These are phyloP conservation scores for Nothocercus nigrocapillus DNA, from an alignment of 2,113 vertebrate genomes.

Conservation along the genomic window DNA sequence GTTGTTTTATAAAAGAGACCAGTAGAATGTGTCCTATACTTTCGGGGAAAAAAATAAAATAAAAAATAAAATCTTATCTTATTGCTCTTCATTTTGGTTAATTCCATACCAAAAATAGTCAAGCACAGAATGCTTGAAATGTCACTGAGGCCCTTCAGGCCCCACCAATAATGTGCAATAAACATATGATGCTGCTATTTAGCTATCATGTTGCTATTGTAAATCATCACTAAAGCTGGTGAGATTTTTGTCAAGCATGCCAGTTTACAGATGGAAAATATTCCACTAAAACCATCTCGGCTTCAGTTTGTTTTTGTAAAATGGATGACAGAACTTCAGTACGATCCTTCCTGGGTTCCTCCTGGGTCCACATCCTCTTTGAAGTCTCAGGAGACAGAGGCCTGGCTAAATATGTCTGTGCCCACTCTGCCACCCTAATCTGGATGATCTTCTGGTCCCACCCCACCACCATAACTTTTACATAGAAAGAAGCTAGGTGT, in stretches of 20 bases:
- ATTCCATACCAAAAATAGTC: background rate
- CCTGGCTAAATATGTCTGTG: background rate
- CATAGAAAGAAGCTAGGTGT: background rate
- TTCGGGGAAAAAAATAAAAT: background rate
- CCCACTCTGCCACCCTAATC: fast-evolving
- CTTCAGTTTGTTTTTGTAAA: background rate
- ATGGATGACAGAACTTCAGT: background rate
- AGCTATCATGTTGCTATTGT: background rate
- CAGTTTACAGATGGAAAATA: background rate
- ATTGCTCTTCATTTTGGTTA: background rate
- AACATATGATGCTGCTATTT: background rate
- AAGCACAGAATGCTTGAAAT: background rate
- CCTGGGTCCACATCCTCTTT: background rate
- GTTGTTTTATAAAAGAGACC: background rate
- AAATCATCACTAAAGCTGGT: background rate
- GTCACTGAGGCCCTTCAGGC: background rate
- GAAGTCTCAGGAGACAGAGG: background rate
- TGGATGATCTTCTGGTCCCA: background rate
- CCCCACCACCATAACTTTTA: background rate
- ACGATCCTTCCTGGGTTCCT: fast-evolving
- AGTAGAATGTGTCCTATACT: background rate
- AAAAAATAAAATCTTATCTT: background rate
- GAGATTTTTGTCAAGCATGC: background rate
- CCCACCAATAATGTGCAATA: background rate
- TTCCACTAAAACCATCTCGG: background rate